Conservation (phyloP, 2,888 invertebrate genomes). For the Ochropleura plecta region DNA sequence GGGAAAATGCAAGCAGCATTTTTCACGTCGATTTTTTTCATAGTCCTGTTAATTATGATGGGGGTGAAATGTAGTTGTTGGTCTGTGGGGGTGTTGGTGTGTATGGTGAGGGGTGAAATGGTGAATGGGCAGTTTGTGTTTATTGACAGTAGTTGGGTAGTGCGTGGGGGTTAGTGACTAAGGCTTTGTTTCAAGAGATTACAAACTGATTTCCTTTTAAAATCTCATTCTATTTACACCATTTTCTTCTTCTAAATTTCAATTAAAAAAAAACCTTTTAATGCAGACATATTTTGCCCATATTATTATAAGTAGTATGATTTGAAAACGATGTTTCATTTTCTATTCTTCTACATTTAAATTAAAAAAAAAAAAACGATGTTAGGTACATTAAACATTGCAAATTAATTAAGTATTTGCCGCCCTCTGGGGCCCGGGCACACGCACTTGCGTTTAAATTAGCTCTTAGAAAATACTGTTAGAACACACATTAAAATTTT, state of each 20-base stretch:
- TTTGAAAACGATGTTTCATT: no score
- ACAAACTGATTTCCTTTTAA: not conserved
- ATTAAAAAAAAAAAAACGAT: no score
- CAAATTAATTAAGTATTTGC: no score
- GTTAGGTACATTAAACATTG: no score
- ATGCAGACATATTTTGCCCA: no score
- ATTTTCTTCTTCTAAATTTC: not conserved
- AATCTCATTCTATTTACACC: not conserved
- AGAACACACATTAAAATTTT: not conserved
- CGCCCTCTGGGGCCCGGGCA: no score
- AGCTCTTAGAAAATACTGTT: not conserved
- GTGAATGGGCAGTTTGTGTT: slow-evolving; percentile 28
- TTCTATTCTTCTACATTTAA: no score
- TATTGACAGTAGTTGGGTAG: slow-evolving; percentile 19
- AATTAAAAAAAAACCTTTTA: not conserved
- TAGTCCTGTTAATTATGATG: slow-evolving; percentile 61
- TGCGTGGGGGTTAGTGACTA: not conserved
- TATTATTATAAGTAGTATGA: no score
- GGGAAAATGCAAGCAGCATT: slow-evolving; percentile 58
- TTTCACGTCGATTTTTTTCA: slow-evolving; percentile 62
- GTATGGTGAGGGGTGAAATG: slow-evolving; percentile 8
- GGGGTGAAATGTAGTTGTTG: slow-evolving; percentile 39
- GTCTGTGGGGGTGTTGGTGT: slow-evolving; percentile 20
- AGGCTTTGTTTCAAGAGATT: not conserved
- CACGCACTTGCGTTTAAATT: not conserved